Base-by-base conservation (phyloP, 2,888 invertebrate species). In the Brenthis ino region DNA sequence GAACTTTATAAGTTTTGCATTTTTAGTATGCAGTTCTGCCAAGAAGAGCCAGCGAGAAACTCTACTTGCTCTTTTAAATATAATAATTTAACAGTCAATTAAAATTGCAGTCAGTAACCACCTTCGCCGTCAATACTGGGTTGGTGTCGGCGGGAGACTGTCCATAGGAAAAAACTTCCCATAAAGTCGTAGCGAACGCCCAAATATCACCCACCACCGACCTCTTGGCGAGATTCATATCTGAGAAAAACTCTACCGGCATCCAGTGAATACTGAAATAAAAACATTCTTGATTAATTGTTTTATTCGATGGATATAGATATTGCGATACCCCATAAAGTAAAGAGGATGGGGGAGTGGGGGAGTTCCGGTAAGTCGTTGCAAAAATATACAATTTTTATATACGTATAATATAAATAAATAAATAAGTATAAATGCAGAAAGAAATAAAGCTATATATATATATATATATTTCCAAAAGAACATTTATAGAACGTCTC, bases 131-230 rank as follows among this genome's bases (percentile, higher is more conserved):
- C 2, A 91, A 72, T 0, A 91, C 86, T 0, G 91, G 93, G 65
- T 92, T 92, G 6, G 86, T 91, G 16, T 89, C 87, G 0, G 89
- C 81, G 0, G 93, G 91, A 24, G 88, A 88, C 61, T 91, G 93
- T 1, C 98, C 98, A 76, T 94, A 95, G 0, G 96, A 96, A 88
- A 98, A 98, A 76, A 98, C 96, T 87, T 98, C 97, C 97, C 98
- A 98, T 20, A 98, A 85, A 0, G 98, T 98, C 4, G 98, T 98
- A 0, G 97, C 97, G 82, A 97, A 96, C 6, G 98, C 97, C 97
- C 98, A 99, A 28, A 98, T 95, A 81, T 98, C 98, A 13, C 97
- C 96, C 65, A 95, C 93, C 0, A 94, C 93, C 24, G 95, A 96
- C 12, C 93, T 90, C 82, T 94, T 95, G 14, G 96, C 96, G 75